A percentile compares a stretch with the other conserved stretches of the same genome.
Evolutionary conservation across 1,140 invertebrate species (phyloP).

Genomic region (Bilobella aurantiaca): DNA sequence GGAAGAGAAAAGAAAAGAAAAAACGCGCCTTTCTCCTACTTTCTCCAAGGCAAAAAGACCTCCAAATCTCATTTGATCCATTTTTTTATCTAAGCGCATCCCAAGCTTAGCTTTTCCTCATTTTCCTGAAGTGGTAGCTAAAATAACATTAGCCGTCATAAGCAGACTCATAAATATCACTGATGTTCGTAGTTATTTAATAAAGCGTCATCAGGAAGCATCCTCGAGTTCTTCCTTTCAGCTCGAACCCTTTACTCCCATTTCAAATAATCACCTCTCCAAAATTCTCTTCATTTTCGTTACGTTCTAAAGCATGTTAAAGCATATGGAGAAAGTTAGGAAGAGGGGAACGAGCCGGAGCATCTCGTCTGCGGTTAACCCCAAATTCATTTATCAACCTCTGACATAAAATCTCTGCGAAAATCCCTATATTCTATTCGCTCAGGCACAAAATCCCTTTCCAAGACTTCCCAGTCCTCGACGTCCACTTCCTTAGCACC

Average conservation of each 20-base stretch:
- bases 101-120: not conserved
- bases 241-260: not conserved
- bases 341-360: too few relatives aligned
- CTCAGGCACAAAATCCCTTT: too few relatives aligned
- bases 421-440: too few relatives aligned
- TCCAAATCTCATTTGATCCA: not conserved
- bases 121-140: not conserved
- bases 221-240: too few relatives aligned
- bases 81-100: not conserved
- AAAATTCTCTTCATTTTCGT: not conserved
- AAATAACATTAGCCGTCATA: not conserved
- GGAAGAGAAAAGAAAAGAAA: not conserved
- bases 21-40: not conserved
- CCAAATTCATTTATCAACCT: not conserved
- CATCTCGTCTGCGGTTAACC: not conserved
- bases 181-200: not conserved
- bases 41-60: not conserved
- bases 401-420: not conserved
- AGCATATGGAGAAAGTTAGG: not conserved
- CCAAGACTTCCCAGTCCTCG: not conserved
- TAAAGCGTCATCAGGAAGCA: not conserved
- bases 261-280: not conserved
- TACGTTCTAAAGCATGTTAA: not conserved
- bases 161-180: slow-evolving; percentile 6
- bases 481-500: not conserved